These are phyloP conservation scores for Stichopus horrens DNA, from an alignment of 53 echinoderm and acorn worm genomes.

Conservation along the genomic window DNA sequence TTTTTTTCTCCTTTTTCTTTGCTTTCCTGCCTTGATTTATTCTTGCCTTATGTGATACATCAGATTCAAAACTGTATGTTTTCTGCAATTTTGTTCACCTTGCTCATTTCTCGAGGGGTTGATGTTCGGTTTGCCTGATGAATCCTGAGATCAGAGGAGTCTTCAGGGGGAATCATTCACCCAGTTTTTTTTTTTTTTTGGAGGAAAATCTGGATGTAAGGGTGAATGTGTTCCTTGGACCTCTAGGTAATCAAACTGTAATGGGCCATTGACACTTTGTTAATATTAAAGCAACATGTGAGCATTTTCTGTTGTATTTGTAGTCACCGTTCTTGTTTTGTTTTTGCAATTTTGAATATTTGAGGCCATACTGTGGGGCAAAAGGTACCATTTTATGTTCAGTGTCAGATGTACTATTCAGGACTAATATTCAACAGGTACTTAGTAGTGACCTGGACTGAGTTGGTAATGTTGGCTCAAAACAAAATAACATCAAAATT, in stretches of 20 bases:
- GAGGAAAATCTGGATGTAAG: neutral
- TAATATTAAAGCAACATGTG: neutral
- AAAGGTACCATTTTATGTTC: too few species aligned
- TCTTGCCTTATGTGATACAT: neutral
- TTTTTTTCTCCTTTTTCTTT: neutral
- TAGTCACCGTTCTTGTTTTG: too few species aligned
- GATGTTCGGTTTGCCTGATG: conserved; percentile 1
- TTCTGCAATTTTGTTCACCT: neutral
- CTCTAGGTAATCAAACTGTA: conserved; percentile 21
- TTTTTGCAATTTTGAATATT: too few species aligned
- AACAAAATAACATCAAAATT: too few species aligned
- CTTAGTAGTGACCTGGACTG: too few species aligned
- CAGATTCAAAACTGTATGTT: neutral
- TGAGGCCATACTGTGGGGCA: too few species aligned
- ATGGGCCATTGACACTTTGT: conserved; percentile 12
- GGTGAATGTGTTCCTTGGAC: neutral
- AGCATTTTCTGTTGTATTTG: neutral
- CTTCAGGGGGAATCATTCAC: conserved; percentile 16
- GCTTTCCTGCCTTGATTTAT: neutral
- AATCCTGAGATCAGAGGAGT: conserved; percentile 15
- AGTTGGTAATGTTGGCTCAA: too few species aligned
- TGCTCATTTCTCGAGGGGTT: conserved; percentile 33
- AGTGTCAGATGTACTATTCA: too few species aligned
- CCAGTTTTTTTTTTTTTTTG: neutral
- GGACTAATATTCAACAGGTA: too few species aligned